A percentile compares a stretch with the other conserved stretches of the same genome.
Evolutionary conservation across 2,113 vertebrate genomes (phyloP).

Genomic region (Takifugu flavidus): DNA sequence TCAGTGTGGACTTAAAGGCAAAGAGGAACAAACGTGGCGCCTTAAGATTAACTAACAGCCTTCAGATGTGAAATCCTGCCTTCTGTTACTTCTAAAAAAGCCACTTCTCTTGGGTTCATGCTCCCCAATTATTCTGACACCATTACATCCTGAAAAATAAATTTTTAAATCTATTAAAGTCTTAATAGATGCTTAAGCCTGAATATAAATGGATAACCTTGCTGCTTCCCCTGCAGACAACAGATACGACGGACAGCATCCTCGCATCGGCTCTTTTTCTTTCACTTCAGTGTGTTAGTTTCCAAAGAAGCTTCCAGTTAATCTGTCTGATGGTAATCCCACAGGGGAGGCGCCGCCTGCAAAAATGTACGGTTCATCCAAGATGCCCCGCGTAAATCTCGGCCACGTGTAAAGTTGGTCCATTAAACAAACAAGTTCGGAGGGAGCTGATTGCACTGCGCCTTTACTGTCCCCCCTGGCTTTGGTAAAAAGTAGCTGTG

Average conservation of each 20-base stretch:
- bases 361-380: conserved; percentile 57
- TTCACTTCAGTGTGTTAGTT: conserved; percentile 35
- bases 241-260: neutral
- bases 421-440: conserved; percentile 34
- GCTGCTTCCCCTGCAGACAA: conserved; percentile 1
- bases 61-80: no score
- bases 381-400: conserved; percentile 49
- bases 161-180: no score
- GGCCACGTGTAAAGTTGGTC: conserved; percentile 51
- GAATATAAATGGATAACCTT: no score
- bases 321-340: conserved; percentile 65
- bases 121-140: no score
- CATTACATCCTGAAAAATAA: no score
- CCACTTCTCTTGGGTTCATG: no score
- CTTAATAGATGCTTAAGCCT: no score
- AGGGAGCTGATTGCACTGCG: conserved; percentile 22
- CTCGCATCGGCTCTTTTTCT: conserved; percentile 32
- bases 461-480: neutral
- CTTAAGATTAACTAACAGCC: no score
- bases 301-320: conserved; percentile 67
- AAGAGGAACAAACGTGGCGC: no score
- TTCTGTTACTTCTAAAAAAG: no score
- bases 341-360: conserved; percentile 43
- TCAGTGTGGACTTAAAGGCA: no score
- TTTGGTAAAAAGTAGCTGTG: conserved; percentile 12